Conservation (phyloP, 30 jellyfish, hydroid and myxozoan species). For the Aurelia aurita region DNA sequence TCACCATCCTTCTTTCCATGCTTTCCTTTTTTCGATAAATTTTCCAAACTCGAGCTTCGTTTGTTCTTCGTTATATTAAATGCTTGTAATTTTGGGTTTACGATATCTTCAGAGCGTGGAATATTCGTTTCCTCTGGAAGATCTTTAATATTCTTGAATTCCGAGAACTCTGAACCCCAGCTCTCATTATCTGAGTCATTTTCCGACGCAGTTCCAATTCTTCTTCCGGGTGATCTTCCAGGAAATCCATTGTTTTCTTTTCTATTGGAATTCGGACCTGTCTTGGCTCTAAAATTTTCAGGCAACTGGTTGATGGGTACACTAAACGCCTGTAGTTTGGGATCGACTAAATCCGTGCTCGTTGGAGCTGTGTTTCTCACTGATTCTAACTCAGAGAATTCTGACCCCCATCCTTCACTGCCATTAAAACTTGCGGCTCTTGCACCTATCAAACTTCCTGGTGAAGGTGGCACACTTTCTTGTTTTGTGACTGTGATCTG, state of each 20-base stretch:
- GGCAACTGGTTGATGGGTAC: constrained; percentile 38
- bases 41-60: constrained; percentile 17
- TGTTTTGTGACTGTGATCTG: not conserved
- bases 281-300: constrained; percentile 27
- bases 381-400: constrained; percentile 62
- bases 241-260: not conserved
- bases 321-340: constrained; percentile 75
- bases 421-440: constrained; percentile 37
- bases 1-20: not conserved
- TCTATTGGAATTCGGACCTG: not conserved
- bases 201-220: not conserved
- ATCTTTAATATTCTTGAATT: constrained; percentile 2
- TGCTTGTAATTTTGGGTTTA: constrained; percentile 42
- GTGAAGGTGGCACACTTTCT: not conserved
- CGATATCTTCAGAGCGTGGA: constrained; percentile 3
- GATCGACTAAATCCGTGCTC: constrained; percentile 56
- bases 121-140: not conserved
- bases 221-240: too few species aligned
- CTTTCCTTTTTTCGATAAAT: not conserved
- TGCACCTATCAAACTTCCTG: not conserved
- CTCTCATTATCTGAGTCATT: constrained; percentile 44
- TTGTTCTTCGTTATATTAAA: not conserved
- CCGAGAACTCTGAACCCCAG: constrained; percentile 79
- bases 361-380: constrained; percentile 4
- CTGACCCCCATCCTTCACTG: constrained; percentile 91